Evolutionary conservation across 1,140 invertebrate species (phyloP).

Genomic region (Cepaea nemoralis): DNA sequence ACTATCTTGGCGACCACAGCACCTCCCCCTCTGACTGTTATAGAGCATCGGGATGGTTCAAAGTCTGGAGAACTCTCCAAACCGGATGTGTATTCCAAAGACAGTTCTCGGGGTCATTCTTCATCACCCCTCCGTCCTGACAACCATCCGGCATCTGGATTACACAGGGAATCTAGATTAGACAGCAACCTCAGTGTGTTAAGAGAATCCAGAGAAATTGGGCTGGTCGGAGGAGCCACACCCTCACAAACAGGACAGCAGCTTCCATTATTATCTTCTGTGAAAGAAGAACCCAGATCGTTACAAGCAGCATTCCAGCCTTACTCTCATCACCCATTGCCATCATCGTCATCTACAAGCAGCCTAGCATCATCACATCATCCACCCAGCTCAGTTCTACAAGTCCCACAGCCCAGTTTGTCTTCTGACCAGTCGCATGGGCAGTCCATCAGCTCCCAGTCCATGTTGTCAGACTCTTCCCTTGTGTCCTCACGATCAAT

Average conservation of each 20-base stretch:
- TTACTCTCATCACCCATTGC: constrained; percentile 33
- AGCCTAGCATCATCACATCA: constrained; percentile 71
- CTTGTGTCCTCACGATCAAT: not conserved
- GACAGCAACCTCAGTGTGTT: constrained; percentile 40
- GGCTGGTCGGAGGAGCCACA: constrained; percentile 14
- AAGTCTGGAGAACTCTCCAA: constrained; percentile 26
- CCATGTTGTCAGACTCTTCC: constrained; percentile 1
- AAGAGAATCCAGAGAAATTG: constrained; percentile 40
- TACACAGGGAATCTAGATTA: constrained; percentile 27
- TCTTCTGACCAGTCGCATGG: constrained; percentile 49
- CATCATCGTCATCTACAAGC: constrained; percentile 56
- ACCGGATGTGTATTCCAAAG: constrained; percentile 26
- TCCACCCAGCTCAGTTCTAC: constrained; percentile 52
- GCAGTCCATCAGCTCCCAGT: constrained; percentile 7
- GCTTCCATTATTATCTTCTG: constrained; percentile 7
- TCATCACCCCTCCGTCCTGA: constrained; percentile 30
- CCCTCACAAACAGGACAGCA: constrained; percentile 16
- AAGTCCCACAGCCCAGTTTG: constrained; percentile 59
- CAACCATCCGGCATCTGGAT: not conserved
- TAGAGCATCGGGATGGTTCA: constrained; percentile 30
- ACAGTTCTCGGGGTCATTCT: constrained; percentile 4
- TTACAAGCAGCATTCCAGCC: constrained; percentile 40
- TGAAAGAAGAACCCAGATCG: constrained; percentile 31
- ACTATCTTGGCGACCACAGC: constrained; percentile 27
- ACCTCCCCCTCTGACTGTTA: constrained; percentile 45